Evolutionary conservation across 2,888 invertebrate genomes (phyloP).

Genomic region (Anagyrus pseudococci): DNA sequence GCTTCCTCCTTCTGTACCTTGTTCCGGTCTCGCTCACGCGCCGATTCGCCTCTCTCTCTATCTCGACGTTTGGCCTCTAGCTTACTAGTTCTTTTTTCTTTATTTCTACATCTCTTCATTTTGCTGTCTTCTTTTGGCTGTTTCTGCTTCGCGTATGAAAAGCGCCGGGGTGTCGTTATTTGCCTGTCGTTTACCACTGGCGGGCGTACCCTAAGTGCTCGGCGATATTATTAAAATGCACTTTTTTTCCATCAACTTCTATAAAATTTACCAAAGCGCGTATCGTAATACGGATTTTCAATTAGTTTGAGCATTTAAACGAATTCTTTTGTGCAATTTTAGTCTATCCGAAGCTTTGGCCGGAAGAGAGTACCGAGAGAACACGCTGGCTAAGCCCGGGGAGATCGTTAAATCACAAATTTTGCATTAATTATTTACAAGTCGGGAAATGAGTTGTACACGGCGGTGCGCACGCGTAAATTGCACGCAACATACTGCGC

Average conservation of each 20-base stretch:
- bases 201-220: too few relatives aligned
- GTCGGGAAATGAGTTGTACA: not conserved
- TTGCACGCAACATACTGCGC: conserved; percentile 12
- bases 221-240: too few relatives aligned
- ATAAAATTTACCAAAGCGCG: too few relatives aligned
- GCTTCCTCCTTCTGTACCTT: not conserved
- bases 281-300: too few relatives aligned
- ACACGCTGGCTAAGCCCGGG: too few relatives aligned
- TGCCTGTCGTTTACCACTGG: too few relatives aligned
- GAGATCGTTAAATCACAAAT: conserved; percentile 17
- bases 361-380: not conserved
- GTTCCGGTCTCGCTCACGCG: conserved; percentile 4
- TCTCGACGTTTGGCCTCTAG: conserved; percentile 11
- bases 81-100: not conserved
- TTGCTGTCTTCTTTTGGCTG: not conserved
- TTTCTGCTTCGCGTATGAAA: not conserved
- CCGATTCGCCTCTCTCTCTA: conserved; percentile 25
- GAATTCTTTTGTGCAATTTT: too few relatives aligned
- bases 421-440: conserved; percentile 22
- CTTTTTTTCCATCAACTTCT: too few relatives aligned
- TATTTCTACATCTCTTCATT: conserved; percentile 17
- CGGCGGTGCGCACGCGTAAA: conserved; percentile 11
- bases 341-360: not conserved
- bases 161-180: too few relatives aligned
- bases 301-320: too few relatives aligned